Evolutionary conservation across 2,797 vertebrate genomes (phyloP).

Genomic region (Selene dorsalis): DNA sequence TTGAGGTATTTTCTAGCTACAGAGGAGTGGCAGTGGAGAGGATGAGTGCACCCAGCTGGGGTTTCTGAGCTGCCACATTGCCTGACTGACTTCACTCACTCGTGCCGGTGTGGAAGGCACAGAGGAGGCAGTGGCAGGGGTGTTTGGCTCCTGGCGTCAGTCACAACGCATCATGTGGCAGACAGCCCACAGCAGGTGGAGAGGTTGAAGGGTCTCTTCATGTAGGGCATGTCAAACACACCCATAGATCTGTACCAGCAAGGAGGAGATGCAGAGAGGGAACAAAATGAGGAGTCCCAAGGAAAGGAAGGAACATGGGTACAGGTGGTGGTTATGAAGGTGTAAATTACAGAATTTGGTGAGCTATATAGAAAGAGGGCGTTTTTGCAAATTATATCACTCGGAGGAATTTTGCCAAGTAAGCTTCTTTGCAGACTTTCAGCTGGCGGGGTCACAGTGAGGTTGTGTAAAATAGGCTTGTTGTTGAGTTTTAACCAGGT

Average conservation of each 20-base stretch:
- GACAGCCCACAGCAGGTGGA: slow-evolving; percentile 52
- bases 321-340: slow-evolving; percentile 13
- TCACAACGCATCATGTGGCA: slow-evolving; percentile 70
- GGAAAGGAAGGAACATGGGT: slow-evolving; percentile 5
- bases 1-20: slow-evolving; percentile 58
- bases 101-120: slow-evolving; percentile 33
- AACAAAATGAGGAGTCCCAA: slow-evolving; percentile 22
- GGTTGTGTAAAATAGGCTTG: slow-evolving; percentile 55
- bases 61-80: slow-evolving; percentile 58
- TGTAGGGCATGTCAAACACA: slow-evolving; percentile 65
- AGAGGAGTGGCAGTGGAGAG: slow-evolving; percentile 53
- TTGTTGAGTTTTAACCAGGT: slow-evolving; percentile 62
- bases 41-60: slow-evolving; percentile 65
- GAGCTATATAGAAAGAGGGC: background rate
- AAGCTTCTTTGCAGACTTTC: slow-evolving; percentile 24
- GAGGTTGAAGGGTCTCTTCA: slow-evolving; percentile 36
- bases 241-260: slow-evolving; percentile 48
- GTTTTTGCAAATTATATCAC: slow-evolving; percentile 24
- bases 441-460: slow-evolving; percentile 28
- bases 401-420: slow-evolving; percentile 24
- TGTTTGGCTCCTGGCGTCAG: slow-evolving; percentile 61
- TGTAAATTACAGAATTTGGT: slow-evolving; percentile 34
- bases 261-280: slow-evolving; percentile 13
- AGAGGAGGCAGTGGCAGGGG: slow-evolving; percentile 47
- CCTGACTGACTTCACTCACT: slow-evolving; percentile 61